A percentile compares a stretch with the other conserved stretches of the same genome.
These are phyloP conservation scores for Romanogobio albipinnatus DNA, from an alignment of 2,113 vertebrate genomes.

Conservation along the genomic window DNA sequence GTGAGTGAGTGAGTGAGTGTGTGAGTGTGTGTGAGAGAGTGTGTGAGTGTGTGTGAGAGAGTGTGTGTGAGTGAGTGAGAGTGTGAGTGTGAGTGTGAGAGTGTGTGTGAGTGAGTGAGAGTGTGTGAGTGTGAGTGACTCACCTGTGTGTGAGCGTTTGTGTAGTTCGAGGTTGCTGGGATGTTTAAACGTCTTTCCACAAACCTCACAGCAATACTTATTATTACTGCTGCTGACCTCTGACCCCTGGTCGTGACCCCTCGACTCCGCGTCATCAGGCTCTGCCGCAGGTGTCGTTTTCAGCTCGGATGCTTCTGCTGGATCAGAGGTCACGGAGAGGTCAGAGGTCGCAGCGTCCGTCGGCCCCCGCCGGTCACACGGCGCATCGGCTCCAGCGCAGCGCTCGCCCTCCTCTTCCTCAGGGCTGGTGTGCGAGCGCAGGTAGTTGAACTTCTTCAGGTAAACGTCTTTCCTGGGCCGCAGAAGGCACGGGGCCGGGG, in stretches of 20 bases:
- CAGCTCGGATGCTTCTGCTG: slow-evolving; percentile 61
- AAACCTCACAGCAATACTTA: slow-evolving; percentile 88
- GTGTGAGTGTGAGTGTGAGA: background rate
- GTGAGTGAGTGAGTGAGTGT: slow-evolving; percentile 80
- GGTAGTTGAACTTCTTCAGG: slow-evolving; percentile 91
- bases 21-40: background rate
- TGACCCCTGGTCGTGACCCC: slow-evolving; percentile 45
- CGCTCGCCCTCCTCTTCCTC: slow-evolving; percentile 76
- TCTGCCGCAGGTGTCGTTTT: slow-evolving; percentile 29
- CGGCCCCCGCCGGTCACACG: slow-evolving; percentile 57
- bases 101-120: background rate
- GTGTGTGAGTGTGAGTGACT: background rate
- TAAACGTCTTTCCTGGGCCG: slow-evolving; percentile 89
- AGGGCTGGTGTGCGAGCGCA: slow-evolving; percentile 82
- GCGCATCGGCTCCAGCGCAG: slow-evolving; percentile 57
- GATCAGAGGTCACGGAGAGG: slow-evolving; percentile 38
- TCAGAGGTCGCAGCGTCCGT: background rate
- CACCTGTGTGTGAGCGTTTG: slow-evolving; percentile 95
- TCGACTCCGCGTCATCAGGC: background rate
- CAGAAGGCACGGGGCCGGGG: slow-evolving; percentile 73
- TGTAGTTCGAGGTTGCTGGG: slow-evolving; percentile 97
- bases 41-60: background rate
- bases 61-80: background rate
- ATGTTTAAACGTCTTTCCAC: slow-evolving; percentile 95
- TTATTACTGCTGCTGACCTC: slow-evolving; percentile 71